Evolutionary conservation across 1,140 invertebrate genomes (phyloP).

Genomic region (Colletes gigas): DNA sequence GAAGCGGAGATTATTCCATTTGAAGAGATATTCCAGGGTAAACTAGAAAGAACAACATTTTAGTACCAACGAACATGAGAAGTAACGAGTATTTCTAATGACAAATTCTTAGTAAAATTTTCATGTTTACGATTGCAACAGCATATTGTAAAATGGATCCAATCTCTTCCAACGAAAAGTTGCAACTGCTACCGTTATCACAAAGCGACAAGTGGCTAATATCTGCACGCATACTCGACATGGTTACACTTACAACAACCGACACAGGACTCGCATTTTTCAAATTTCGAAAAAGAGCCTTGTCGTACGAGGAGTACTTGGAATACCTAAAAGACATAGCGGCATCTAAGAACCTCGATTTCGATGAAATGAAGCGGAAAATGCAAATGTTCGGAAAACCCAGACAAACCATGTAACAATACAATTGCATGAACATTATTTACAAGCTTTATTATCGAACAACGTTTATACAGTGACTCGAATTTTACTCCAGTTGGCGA

Average conservation of each 20-base stretch:
- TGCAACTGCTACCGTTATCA: constrained; percentile 75
- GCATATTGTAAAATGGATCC: constrained; percentile 68
- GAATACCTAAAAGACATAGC: constrained; percentile 63
- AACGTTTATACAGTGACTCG: constrained; percentile 5
- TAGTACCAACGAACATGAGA: neutral
- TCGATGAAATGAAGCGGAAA: constrained; percentile 62
- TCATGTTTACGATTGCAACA: constrained; percentile 24
- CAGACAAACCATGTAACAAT: constrained; percentile 6
- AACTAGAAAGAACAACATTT: neutral
- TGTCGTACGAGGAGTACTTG: constrained; percentile 66
- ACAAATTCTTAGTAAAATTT: neutral
- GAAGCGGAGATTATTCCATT: constrained; percentile 55
- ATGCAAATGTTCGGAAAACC: constrained; percentile 63
- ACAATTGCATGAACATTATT: constrained; percentile 33
- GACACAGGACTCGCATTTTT: constrained; percentile 84
- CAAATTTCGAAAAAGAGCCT: constrained; percentile 81
- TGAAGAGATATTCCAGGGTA: constrained; percentile 69
- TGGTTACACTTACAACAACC: constrained; percentile 83
- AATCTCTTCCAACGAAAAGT: constrained; percentile 46
- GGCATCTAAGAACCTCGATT: constrained; percentile 48
- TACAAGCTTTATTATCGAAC: constrained; percentile 65
- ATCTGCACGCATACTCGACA: constrained; percentile 84
- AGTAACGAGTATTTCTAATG: neutral
- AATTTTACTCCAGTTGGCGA: neutral
- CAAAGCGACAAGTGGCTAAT: constrained; percentile 86